A percentile compares a stretch with the other conserved stretches of the same genome.
Conservation (phyloP, 2,888 invertebrate species). For the Aspidapion aeneum region DNA sequence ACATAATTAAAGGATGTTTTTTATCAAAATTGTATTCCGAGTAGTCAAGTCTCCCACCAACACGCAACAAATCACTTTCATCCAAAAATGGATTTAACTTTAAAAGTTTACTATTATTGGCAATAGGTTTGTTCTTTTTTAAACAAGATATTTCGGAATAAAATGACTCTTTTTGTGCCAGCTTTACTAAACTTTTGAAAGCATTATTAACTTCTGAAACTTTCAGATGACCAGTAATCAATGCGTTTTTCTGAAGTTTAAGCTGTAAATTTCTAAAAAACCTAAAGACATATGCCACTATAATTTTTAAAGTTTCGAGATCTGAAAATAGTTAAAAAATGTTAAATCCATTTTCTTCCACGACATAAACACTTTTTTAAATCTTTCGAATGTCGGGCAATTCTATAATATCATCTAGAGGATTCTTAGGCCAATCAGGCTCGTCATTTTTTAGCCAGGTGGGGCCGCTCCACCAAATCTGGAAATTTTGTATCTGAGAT, state of each 20-base stretch:
- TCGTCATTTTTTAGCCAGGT: not conserved
- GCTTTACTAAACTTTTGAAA: not conserved
- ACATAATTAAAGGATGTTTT: slow-evolving; percentile 7
- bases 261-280: not conserved
- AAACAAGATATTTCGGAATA: slow-evolving; percentile 1
- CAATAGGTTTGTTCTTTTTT: not conserved
- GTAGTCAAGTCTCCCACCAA: slow-evolving; percentile 32
- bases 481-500: not conserved
- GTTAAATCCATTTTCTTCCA: not conserved
- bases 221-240: not conserved
- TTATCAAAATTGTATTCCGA: slow-evolving; percentile 12
- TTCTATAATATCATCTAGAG: not conserved
- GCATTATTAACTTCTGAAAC: not conserved
- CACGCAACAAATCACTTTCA: slow-evolving; percentile 28
- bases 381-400: not conserved
- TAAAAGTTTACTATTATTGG: not conserved
- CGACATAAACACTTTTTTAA: not conserved
- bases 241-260: not conserved
- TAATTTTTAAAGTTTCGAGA: not conserved
- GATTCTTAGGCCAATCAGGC: not conserved
- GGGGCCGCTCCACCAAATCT: slow-evolving; percentile 9
- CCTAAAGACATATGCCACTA: not conserved
- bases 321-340: not conserved
- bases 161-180: not conserved
- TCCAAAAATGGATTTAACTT: slow-evolving; percentile 28